phyloP scores from a whole-genome alignment of 2,797 vertebrate genomes.

The Sibirionetta formosa region DNA sequence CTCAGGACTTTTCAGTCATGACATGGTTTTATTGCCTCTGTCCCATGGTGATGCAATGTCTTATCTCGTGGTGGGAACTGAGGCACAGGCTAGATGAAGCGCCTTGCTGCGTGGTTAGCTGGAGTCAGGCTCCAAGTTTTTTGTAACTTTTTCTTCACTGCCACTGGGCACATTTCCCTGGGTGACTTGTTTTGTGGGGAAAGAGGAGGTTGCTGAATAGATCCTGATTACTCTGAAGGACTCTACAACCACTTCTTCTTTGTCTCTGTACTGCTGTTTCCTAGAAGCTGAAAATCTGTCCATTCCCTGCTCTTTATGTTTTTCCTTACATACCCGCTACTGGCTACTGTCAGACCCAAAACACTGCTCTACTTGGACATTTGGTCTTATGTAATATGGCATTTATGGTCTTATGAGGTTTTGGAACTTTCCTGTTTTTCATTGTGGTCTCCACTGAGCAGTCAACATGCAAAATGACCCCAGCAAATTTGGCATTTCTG shows the following conservation, averaged over 20 bases:
- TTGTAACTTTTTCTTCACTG: background rate
- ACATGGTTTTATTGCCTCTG: background rate
- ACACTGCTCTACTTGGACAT: background rate
- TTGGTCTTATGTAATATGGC: background rate
- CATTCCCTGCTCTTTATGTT: background rate
- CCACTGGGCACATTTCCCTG: background rate
- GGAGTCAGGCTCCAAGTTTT: background rate
- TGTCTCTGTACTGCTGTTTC: background rate
- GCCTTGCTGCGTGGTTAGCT: background rate
- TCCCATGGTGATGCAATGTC: background rate
- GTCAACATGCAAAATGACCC: background rate
- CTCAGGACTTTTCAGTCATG: slow-evolving; percentile 29
- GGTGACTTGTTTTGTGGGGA: background rate
- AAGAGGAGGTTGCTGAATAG: background rate
- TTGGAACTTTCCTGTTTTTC: slow-evolving; percentile 6
- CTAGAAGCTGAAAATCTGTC: background rate
- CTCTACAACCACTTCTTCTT: background rate
- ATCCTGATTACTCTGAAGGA: background rate
- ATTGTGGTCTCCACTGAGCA: background rate
- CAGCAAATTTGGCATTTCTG: background rate
- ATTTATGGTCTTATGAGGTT: background rate
- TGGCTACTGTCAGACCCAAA: background rate
- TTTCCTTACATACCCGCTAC: background rate
- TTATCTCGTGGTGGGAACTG: background rate
- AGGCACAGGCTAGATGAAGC: slow-evolving; percentile 14